Evolutionary conservation across 2,888 invertebrate species (phyloP).

Genomic region (Acronicta psi): DNA sequence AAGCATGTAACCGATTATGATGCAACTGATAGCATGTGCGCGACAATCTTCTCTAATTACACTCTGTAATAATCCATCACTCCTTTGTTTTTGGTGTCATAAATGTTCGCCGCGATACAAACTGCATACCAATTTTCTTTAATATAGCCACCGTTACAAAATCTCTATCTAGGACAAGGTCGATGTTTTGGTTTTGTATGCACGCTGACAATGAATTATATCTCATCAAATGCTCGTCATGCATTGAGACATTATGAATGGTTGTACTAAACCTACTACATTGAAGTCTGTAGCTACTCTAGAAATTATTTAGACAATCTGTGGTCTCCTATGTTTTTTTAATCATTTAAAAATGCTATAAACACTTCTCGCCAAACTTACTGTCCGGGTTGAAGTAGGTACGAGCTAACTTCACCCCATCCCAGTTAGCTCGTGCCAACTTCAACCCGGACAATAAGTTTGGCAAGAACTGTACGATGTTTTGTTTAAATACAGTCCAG

Average conservation of each 20-base stretch:
- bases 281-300: too few species aligned
- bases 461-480: too few species aligned
- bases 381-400: too few species aligned
- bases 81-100: slow-evolving; percentile 58
- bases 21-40: slow-evolving; percentile 17
- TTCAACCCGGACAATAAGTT: too few species aligned
- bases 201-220: slow-evolving; percentile 18
- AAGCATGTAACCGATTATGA: slow-evolving; percentile 31
- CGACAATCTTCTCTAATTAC: slow-evolving; percentile 50
- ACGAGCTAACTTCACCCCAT: too few species aligned
- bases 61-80: slow-evolving; percentile 45
- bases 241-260: neutral
- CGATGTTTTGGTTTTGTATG: slow-evolving; percentile 55
- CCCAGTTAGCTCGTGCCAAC: too few species aligned
- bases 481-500: too few species aligned
- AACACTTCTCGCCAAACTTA: too few species aligned
- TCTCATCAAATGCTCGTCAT: slow-evolving; percentile 1
- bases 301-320: neutral
- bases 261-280: too few species aligned
- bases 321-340: too few species aligned
- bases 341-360: too few species aligned
- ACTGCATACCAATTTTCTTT: slow-evolving; percentile 61
- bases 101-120: slow-evolving; percentile 42
- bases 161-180: slow-evolving; percentile 63
- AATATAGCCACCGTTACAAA: slow-evolving; percentile 55